These are phyloP conservation scores for Lerista edwardsae DNA, from an alignment of 2,797 vertebrate species.

Conservation along the genomic window DNA sequence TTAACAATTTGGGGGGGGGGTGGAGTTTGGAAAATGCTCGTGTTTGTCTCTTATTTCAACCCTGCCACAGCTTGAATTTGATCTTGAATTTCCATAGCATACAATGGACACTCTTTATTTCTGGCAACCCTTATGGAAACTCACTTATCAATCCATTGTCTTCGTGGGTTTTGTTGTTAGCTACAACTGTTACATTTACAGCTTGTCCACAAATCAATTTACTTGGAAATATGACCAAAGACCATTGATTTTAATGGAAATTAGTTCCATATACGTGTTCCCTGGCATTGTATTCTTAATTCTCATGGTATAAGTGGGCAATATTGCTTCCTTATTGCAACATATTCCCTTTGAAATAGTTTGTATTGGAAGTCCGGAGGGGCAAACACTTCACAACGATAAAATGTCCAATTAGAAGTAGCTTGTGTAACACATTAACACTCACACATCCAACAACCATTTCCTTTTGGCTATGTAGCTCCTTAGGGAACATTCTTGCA, in stretches of 20 bases:
- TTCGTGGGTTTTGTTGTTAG: no score
- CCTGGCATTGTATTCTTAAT: no score
- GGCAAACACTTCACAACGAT: neutral
- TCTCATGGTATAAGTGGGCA: neutral
- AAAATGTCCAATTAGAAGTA: neutral
- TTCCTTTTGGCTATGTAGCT: neutral
- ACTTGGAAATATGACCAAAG: no score
- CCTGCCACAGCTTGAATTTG: neutral
- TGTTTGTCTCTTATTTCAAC: neutral
- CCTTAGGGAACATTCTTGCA: neutral
- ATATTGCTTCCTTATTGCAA: neutral
- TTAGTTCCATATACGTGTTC: no score
- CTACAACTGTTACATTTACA: no score
- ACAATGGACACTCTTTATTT: neutral
- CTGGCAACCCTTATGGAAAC: neutral
- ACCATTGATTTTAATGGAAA: no score
- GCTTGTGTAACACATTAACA: neutral
- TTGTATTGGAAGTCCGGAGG: neutral
- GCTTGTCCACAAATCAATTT: no score
- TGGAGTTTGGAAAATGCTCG: no score
- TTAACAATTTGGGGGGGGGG: no score
- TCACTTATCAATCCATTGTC: neutral
- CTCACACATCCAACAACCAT: neutral
- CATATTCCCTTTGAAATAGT: neutral
- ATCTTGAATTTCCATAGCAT: no score